Percentiles rank a stretch among this genome's conserved stretches.
These are phyloP conservation scores for Coenobita brevimanus DNA, from an alignment of 1,140 invertebrate species.

Conservation along the genomic window DNA sequence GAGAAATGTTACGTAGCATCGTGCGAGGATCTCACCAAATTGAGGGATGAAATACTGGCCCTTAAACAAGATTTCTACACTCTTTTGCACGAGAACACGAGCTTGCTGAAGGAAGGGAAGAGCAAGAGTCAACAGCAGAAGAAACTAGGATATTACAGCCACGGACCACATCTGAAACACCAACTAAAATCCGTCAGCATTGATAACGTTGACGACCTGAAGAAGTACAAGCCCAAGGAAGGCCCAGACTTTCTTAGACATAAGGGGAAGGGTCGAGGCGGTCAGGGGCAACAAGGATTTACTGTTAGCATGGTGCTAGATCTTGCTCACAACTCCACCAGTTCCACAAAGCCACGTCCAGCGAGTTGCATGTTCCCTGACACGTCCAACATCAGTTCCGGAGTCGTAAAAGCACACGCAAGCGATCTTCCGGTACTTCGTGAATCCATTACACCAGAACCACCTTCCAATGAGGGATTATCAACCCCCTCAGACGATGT, in stretches of 20 bases:
- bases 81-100: conserved; percentile 29
- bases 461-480: too few species aligned
- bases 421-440: conserved; percentile 4
- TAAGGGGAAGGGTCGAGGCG: neutral
- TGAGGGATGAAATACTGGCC: conserved; percentile 46
- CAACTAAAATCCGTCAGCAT: conserved; percentile 58
- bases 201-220: conserved; percentile 50
- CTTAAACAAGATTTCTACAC: conserved; percentile 54
- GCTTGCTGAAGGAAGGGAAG: neutral
- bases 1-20: conserved; percentile 46
- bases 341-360: conserved; percentile 4
- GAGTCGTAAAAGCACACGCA: conserved; percentile 13
- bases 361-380: conserved; percentile 12
- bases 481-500: too few species aligned
- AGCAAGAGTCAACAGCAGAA: neutral
- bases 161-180: conserved; percentile 33
- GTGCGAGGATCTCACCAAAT: conserved; percentile 50
- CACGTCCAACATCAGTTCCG: conserved; percentile 8
- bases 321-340: conserved; percentile 10
- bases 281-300: neutral
- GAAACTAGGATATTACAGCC: neutral
- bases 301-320: conserved; percentile 32
- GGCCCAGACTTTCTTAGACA: neutral
- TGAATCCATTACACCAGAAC: conserved; percentile 7
- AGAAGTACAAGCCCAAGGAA: neutral